Percentiles rank a stretch among this genome's conserved stretches.
Conservation (phyloP, 2,797 vertebrate genomes). For the Chaetophractus vellerosus region DNA sequence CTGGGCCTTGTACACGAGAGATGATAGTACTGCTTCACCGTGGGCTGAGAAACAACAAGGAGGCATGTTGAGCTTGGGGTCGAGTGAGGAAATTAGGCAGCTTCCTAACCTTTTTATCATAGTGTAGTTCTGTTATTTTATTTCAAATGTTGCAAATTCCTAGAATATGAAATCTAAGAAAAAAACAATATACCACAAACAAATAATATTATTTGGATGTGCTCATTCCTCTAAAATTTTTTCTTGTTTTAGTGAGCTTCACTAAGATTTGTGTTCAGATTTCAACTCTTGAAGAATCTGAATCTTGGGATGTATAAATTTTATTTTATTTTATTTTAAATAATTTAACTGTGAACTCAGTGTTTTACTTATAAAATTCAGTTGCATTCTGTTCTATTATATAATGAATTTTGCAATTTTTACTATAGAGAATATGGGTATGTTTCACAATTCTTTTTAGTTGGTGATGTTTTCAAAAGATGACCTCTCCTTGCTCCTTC, state of each 20-base stretch:
- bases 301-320: slow-evolving; percentile 30
- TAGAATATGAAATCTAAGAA: neutral
- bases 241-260: slow-evolving; percentile 14
- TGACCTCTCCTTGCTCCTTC: neutral
- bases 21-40: neutral
- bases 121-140: neutral
- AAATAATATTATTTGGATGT: slow-evolving; percentile 49
- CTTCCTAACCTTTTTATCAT: neutral
- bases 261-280: slow-evolving; percentile 24
- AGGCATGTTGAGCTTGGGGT: neutral
- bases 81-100: neutral
- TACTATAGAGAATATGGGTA: neutral
- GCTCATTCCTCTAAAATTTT: slow-evolving; percentile 40
- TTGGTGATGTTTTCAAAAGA: slow-evolving; percentile 52
- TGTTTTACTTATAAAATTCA: slow-evolving; percentile 44
- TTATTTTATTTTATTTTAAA: neutral
- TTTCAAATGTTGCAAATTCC: neutral
- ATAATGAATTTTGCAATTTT: slow-evolving; percentile 37
- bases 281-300: slow-evolving; percentile 29
- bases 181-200: neutral
- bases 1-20: neutral
- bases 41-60: neutral
- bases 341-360: slow-evolving; percentile 34
- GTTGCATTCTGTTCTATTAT: slow-evolving; percentile 33
- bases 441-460: slow-evolving; percentile 14